phyloP scores from a whole-genome alignment of 2,888 invertebrate genomes.

The Thymelicus lineola region DNA sequence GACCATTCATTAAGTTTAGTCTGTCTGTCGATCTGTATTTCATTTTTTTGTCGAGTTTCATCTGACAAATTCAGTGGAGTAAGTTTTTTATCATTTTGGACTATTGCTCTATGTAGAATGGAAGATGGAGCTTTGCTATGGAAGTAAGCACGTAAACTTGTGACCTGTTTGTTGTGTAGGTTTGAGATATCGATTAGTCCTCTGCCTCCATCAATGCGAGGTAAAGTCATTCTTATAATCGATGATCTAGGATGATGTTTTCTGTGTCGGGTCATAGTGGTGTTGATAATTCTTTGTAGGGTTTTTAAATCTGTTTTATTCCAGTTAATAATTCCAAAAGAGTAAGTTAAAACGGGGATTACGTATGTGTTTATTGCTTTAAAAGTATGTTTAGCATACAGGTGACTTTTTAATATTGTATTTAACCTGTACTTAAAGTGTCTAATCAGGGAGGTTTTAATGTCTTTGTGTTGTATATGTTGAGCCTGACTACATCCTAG shows the following conservation, averaged over 20 bases:
- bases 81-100: constrained; percentile 40
- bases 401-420: background rate
- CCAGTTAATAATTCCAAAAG: constrained; percentile 29
- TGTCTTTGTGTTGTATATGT: background rate
- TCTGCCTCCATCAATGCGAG: constrained; percentile 14
- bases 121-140: constrained; percentile 10
- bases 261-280: background rate
- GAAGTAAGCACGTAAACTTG: constrained; percentile 23
- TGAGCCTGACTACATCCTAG: background rate
- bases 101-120: constrained; percentile 44
- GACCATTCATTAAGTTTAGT: constrained; percentile 16
- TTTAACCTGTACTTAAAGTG: background rate
- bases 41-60: background rate
- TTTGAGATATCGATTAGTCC: constrained; percentile 33
- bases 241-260: background rate
- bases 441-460: background rate
- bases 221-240: background rate
- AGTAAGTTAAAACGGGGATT: constrained; percentile 26
- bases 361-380: constrained; percentile 21
- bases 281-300: background rate
- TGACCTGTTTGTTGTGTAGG: constrained; percentile 26
- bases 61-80: constrained; percentile 11
- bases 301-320: constrained; percentile 16
- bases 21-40: background rate
- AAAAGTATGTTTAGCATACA: background rate